phyloP scores from a whole-genome alignment of 2,888 invertebrate species.

The Cerastis leucographa region DNA sequence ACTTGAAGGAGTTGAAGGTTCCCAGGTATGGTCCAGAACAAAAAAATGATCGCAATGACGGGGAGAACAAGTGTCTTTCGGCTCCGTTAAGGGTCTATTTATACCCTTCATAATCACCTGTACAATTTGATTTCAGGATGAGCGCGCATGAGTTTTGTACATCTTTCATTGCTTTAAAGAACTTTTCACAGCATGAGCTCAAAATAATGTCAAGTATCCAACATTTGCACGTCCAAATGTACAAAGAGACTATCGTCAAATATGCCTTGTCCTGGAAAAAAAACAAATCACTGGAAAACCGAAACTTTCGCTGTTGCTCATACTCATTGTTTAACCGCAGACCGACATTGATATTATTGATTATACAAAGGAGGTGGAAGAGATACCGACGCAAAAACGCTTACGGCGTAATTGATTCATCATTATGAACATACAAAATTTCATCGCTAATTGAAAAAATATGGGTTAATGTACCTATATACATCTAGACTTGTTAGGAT shows the following conservation, averaged over 20 bases:
- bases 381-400: too few relatives aligned
- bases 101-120: not conserved
- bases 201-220: constrained; percentile 25
- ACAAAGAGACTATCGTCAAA: not conserved
- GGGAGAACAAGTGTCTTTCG: too few relatives aligned
- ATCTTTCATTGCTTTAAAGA: constrained; percentile 28
- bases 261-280: not conserved
- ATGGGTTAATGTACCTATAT: too few relatives aligned
- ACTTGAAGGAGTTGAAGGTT: too few relatives aligned
- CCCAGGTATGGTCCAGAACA: too few relatives aligned
- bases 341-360: not conserved
- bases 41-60: too few relatives aligned
- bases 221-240: constrained; percentile 9
- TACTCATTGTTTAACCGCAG: not conserved
- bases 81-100: too few relatives aligned
- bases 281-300: not conserved
- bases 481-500: not conserved
- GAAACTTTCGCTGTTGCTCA: not conserved
- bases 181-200: constrained; percentile 23
- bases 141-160: constrained; percentile 12
- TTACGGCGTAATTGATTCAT: too few relatives aligned
- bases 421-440: too few relatives aligned
- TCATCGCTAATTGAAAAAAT: too few relatives aligned
- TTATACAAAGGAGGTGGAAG: too few relatives aligned
- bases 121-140: constrained; percentile 10